Evolutionary conservation across 23 tunicate genomes (phyloP), one percentile per base, ranked within the genome.

Genomic region (Diplosoma virens): DNA sequence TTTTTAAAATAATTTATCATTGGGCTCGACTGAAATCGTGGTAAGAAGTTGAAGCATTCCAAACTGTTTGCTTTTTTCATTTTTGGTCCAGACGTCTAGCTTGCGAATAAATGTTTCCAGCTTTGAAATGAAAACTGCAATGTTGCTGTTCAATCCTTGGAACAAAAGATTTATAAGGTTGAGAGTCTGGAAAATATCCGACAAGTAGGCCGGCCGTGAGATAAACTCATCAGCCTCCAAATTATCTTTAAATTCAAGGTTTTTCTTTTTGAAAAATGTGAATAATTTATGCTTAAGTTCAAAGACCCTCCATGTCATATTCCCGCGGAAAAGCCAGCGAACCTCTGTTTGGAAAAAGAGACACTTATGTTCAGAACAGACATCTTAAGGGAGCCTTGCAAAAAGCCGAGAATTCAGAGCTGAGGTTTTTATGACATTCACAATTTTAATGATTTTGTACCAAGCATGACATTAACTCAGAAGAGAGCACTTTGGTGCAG

Each of bases 1-100:
- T 83, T 75, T 81, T 52, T 76, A 67, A 32, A 32, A 73, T 25
- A 59, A 61, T 73, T 82, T 29, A 56, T 59, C 64, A 82, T 37
- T 74, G 25, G 72, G 81, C 0, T 59, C 80, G 29, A 1, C 23
- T 29, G 5, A 21, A 82, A 82, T 59, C 6, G 72, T 28, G 55
- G 59, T 83, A 25, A 63, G 76, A 66, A 66, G 55, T 83, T 45
- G 3, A 35, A 75, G 76, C 88, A 83, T 83, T 65, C 81, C 88
- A 37, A 35, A 82, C 54, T 36, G 79, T 60, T 82, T 37, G 47
- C 55, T 59, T 9, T 59, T 45, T 63, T 37, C 72, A 14, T 82
- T 82, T 45, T 82, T 73, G 1, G 66, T 72, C 87, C 87, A 82
- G 59, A 82, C 21, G 26, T 81, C 85, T 59, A 76, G 69, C 73